Conservation (phyloP, 2,797 vertebrate genomes). For the Enteromius viviparus region DNA sequence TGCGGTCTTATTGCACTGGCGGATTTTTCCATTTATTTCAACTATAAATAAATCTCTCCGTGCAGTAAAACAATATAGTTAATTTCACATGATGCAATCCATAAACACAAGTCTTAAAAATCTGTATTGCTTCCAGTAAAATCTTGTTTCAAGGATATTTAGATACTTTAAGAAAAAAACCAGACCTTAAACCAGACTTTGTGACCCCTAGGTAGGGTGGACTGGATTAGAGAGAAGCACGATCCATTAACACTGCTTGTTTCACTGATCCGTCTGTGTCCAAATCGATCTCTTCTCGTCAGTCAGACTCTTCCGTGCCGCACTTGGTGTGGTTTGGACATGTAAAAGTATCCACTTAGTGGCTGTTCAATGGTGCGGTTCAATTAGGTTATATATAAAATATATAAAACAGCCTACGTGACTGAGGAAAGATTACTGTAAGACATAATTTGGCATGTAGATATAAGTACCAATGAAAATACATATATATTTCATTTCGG, state of each 20-base stretch:
- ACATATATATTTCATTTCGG: background rate
- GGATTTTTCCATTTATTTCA: background rate
- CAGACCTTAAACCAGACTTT: background rate
- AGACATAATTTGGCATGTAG: background rate
- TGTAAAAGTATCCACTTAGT: conserved; percentile 19
- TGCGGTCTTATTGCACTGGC: background rate
- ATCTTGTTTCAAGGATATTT: conserved; percentile 12
- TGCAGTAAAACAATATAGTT: background rate
- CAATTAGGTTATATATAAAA: background rate
- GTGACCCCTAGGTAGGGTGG: background rate
- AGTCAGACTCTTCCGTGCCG: background rate
- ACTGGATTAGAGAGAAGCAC: conserved; percentile 19
- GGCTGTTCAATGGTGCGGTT: conserved; percentile 4
- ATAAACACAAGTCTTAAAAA: background rate
- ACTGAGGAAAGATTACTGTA: background rate
- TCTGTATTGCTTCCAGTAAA: background rate
- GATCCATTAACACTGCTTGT: background rate
- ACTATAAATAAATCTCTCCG: background rate
- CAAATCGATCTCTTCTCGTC: conserved; percentile 14
- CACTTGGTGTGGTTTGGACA: conserved; percentile 3
- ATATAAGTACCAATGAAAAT: background rate
- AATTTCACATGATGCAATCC: background rate
- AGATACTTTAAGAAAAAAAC: too few relatives aligned
- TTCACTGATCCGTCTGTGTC: conserved; percentile 8
- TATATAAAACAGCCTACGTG: background rate